A percentile compares a stretch with the other conserved stretches of the same genome.
Conservation (phyloP, 2,113 vertebrate genomes). For the Dicaeum eximium region DNA sequence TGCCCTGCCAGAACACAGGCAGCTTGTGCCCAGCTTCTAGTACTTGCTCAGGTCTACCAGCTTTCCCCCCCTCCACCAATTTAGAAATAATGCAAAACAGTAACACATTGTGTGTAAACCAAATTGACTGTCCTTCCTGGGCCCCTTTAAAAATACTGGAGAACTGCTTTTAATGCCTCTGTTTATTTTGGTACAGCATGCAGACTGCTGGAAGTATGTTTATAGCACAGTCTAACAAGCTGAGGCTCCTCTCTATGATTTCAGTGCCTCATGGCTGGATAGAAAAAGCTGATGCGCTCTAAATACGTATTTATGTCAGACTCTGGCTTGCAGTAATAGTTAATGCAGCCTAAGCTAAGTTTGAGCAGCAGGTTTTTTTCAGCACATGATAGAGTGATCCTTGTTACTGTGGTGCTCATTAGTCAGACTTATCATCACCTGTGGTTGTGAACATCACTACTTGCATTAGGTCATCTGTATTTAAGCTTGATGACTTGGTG, state of each 20-base stretch:
- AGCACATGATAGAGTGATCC: not conserved
- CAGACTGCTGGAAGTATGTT: conserved; percentile 42
- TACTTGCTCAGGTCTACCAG: not conserved
- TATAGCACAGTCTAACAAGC: conserved; percentile 22
- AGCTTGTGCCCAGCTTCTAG: not conserved
- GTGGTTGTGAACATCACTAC: not conserved
- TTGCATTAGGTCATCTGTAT: not conserved
- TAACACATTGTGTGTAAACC: not conserved
- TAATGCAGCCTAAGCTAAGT: not conserved
- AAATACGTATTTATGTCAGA: not conserved
- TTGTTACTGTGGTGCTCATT: not conserved
- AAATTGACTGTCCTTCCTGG: not conserved
- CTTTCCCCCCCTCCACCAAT: not conserved
- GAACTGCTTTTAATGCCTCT: conserved; percentile 27
- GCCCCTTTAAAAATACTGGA: conserved; percentile 13
- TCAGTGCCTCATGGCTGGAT: not conserved
- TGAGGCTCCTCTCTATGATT: conserved; percentile 25
- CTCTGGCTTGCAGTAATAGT: not conserved
- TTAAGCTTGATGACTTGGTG: conserved; percentile 1
- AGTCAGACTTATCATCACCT: not conserved
- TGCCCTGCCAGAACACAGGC: not conserved
- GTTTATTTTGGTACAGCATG: conserved; percentile 49
- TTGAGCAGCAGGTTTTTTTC: not conserved
- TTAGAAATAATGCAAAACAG: not conserved
- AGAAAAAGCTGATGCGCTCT: not conserved